Percentiles rank a stretch among this genome's conserved stretches.
Conservation (phyloP, 2,113 vertebrate genomes). For the Aleadryas rufinucha region DNA sequence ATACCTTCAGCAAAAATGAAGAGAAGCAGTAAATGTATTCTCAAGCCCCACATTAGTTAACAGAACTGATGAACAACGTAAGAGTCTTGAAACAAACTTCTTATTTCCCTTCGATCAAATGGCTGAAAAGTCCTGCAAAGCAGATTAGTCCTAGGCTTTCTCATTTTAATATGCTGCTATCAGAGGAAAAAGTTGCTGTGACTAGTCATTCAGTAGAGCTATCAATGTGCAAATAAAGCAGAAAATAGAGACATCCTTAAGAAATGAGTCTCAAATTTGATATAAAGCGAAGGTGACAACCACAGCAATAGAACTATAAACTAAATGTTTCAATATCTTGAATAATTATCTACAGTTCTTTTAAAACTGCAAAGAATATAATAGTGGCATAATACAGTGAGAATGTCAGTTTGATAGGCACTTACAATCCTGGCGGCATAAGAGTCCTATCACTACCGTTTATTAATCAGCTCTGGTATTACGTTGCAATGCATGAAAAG, state of each 20-base stretch:
- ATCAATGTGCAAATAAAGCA: slow-evolving; percentile 74
- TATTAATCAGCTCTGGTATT: neutral
- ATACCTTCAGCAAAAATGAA: neutral
- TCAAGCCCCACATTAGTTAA: neutral
- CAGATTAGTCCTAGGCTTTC: slow-evolving; percentile 3
- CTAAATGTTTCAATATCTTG: slow-evolving; percentile 48
- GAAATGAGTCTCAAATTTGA: slow-evolving; percentile 69
- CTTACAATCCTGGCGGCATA: neutral
- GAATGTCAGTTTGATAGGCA: slow-evolving; percentile 31
- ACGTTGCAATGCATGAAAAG: neutral
- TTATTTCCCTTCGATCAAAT: neutral
- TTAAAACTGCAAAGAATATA: slow-evolving; percentile 8
- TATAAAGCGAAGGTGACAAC: slow-evolving; percentile 70
- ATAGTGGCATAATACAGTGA: neutral
- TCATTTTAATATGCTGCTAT: slow-evolving; percentile 11
- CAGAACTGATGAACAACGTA: neutral
- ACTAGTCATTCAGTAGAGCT: slow-evolving; percentile 50
- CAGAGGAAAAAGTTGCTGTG: neutral
- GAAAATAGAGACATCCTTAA: slow-evolving; percentile 77
- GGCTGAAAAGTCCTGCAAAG: neutral
- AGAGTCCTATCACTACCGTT: neutral
- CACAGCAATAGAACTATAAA: slow-evolving; percentile 50
- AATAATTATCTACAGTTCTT: slow-evolving; percentile 45
- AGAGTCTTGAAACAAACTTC: neutral
- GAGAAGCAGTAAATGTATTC: neutral